Percentiles rank a stretch among this genome's conserved stretches.
These are phyloP conservation scores for Sciurus vulgaris DNA, from an alignment of 2,797 vertebrate species.

Conservation along the genomic window DNA sequence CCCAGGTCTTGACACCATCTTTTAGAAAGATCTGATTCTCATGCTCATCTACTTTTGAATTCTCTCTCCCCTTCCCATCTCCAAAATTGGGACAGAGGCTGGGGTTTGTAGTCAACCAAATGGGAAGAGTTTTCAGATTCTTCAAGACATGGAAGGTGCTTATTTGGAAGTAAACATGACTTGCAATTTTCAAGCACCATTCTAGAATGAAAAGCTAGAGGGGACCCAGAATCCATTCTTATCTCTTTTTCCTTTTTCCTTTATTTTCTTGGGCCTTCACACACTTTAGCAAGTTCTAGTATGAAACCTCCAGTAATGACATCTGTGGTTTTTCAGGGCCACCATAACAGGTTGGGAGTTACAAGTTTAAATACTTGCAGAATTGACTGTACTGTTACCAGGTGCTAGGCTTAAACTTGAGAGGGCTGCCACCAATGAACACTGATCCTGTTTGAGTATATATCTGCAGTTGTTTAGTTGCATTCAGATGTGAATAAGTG, in stretches of 20 bases:
- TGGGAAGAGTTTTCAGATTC: not conserved
- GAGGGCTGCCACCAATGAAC: not conserved
- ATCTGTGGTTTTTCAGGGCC: not conserved
- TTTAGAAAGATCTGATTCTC: slow-evolving; percentile 46
- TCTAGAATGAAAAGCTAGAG: not conserved
- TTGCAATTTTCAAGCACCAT: slow-evolving; percentile 46
- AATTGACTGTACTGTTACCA: not conserved
- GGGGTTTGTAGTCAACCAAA: not conserved
- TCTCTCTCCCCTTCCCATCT: not conserved
- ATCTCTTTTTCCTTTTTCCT: not conserved
- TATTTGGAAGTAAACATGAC: not conserved
- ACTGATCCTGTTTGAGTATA: not conserved
- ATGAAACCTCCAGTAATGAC: not conserved
- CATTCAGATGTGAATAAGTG: not conserved
- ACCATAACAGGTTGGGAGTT: not conserved
- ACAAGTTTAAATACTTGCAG: not conserved
- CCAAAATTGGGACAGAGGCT: not conserved
- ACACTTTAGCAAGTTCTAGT: not conserved
- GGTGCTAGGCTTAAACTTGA: not conserved
- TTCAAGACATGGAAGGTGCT: not conserved
- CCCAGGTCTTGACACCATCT: not conserved
- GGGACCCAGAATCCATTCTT: not conserved
- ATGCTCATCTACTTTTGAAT: not conserved
- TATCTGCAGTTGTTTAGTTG: not conserved
- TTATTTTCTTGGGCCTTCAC: not conserved